Conservation (phyloP, 2,888 invertebrate genomes). For the Atherix ibis region DNA sequence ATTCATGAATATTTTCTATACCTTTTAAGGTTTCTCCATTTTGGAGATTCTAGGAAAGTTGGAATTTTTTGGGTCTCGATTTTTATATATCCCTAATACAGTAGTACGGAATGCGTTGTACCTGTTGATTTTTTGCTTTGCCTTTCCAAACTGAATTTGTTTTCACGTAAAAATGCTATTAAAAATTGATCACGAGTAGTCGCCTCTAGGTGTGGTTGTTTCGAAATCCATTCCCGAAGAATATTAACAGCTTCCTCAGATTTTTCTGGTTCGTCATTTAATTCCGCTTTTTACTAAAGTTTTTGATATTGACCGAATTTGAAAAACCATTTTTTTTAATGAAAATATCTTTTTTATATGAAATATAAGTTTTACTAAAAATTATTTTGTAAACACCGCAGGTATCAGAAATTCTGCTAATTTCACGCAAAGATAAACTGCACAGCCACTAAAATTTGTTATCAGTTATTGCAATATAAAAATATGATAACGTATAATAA, state of each 20-base stretch:
- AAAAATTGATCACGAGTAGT: constrained; percentile 33
- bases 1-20: constrained; percentile 37
- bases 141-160: constrained; percentile 34
- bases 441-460: too few species aligned
- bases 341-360: too few species aligned
- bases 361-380: too few species aligned
- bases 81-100: constrained; percentile 37
- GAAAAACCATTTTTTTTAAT: too few species aligned
- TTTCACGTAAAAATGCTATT: constrained; percentile 33
- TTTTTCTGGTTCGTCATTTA: constrained; percentile 30
- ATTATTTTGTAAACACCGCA: too few species aligned
- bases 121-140: constrained; percentile 35
- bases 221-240: constrained; percentile 32
- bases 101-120: constrained; percentile 35
- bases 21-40: constrained; percentile 12
- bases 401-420: too few species aligned
- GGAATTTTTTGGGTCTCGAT: constrained; percentile 11
- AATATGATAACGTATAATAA: too few species aligned
- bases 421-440: too few species aligned
- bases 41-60: constrained; percentile 12
- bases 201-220: constrained; percentile 30
- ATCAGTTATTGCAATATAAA: too few species aligned
- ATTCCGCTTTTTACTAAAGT: constrained; percentile 22
- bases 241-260: constrained; percentile 25
- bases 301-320: constrained; percentile 21